A percentile compares a stretch with the other conserved stretches of the same genome.
These are phyloP conservation scores for Benthosema pterotum DNA, from an alignment of 2,797 vertebrate species.

Conservation along the genomic window DNA sequence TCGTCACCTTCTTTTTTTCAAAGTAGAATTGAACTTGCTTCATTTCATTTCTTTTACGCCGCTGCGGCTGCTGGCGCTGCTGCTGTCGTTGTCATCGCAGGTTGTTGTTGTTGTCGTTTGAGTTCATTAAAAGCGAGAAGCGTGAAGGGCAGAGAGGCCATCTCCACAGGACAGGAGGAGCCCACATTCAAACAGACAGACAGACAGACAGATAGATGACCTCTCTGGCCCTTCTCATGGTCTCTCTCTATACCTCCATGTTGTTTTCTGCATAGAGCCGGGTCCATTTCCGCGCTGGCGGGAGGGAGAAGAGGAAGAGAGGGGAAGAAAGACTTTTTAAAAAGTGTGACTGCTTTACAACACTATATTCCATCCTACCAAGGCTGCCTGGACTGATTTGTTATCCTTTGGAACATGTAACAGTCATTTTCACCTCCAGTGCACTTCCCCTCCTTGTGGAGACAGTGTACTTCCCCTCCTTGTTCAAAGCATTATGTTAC, in stretches of 20 bases:
- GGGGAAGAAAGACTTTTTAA: background rate
- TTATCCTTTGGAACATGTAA: too few species aligned
- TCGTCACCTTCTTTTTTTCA: slow-evolving; percentile 61
- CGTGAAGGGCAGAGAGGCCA: slow-evolving; percentile 72
- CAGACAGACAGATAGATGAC: slow-evolving; percentile 79
- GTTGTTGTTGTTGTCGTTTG: slow-evolving; percentile 32
- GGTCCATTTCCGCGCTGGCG: slow-evolving; percentile 98
- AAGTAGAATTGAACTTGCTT: slow-evolving; percentile 73
- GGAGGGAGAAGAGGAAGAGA: background rate
- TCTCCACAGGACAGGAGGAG: slow-evolving; percentile 84
- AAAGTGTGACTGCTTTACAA: too few species aligned
- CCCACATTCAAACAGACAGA: slow-evolving; percentile 82
- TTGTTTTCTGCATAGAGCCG: slow-evolving; percentile 96
- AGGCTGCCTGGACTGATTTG: too few species aligned
- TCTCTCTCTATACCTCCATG: slow-evolving; percentile 87
- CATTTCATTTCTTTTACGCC: slow-evolving; percentile 45
- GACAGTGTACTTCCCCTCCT: too few species aligned
- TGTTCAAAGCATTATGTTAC: too few species aligned
- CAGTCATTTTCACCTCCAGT: too few species aligned
- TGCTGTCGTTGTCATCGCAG: background rate
- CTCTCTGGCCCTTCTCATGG: slow-evolving; percentile 65
- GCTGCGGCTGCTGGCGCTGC: slow-evolving; percentile 13
- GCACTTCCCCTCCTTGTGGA: too few species aligned
- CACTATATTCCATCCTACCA: too few species aligned
- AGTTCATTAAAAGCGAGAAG: slow-evolving; percentile 87